A percentile compares a stretch with the other conserved stretches of the same genome.
phyloP scores from a whole-genome alignment of 1,140 invertebrate species.

The Caenorhabditis briggsae region DNA sequence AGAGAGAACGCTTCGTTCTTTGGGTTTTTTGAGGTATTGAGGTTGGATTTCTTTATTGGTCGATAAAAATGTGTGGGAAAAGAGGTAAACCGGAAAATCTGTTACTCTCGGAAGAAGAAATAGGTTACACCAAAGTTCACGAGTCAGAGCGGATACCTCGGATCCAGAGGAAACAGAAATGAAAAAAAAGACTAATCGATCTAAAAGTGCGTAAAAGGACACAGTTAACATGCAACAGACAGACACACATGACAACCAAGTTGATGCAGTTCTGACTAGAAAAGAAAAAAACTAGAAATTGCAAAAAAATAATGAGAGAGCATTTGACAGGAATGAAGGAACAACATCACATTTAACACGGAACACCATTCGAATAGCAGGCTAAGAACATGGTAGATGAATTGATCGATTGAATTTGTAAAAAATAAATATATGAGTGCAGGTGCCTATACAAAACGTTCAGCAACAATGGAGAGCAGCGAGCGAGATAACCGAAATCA shows the following conservation, averaged over 20 bases:
- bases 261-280: background rate
- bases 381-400: conserved; percentile 41
- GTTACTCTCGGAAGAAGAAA: background rate
- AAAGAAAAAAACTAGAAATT: background rate
- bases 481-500: conserved; percentile 14
- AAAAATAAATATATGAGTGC: background rate
- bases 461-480: conserved; percentile 12
- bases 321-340: conserved; percentile 5
- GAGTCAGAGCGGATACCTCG: conserved; percentile 21
- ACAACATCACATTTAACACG: background rate
- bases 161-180: background rate
- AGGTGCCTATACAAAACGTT: background rate
- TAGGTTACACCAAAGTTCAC: background rate
- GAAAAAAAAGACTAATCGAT: conserved; percentile 7
- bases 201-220: background rate
- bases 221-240: background rate
- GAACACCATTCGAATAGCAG: conserved; percentile 33
- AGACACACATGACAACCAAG: conserved; percentile 10
- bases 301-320: conserved; percentile 1
- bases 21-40: conserved; percentile 31
- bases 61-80: background rate
- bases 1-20: conserved; percentile 9
- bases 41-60: background rate
- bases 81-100: conserved; percentile 25
- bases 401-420: background rate